Evolutionary conservation across 2,113 vertebrate species (phyloP), one percentile per base, ranked within the genome.

Genomic region (Phaethon lepturus): DNA sequence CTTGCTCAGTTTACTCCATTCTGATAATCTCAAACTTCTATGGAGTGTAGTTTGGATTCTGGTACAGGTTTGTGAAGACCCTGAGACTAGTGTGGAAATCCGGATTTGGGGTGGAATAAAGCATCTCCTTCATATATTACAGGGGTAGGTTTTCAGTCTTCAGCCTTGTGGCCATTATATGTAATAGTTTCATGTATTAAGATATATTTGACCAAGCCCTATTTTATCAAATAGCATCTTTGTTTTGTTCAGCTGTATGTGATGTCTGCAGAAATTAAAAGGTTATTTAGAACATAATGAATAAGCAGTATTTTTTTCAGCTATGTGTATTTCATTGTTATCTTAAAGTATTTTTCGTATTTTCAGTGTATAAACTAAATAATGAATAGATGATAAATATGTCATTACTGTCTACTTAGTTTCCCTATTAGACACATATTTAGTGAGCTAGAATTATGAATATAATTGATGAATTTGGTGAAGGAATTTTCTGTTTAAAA

Each of bases 31-130:
- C 62, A 98, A 98, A 97, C 98, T 99, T 89, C 98, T 99, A 5
- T 99, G 99, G 99, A 99, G 98, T 38, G 47, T 98, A 2, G 97
- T 98, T 71, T 99, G 99, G 99, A 98, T 99, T 81, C 98, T 99
- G 91, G 99, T 99, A 23, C 99, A 99, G 97, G 96, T 99, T 66
- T 99, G 99, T 13, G 98, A 99, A 97, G 99, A 99, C 50, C 98
- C 98, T 0, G 98, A 99, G 76, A 98, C 98, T 95, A 98, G 98
- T 40, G 92, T 95, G 7, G 99, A 99, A 98, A 99, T 99, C 47
- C 95, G 97, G 23, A 98, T 98, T 53, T 99, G 99, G 99, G 99
- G 99, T 7, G 99, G 99, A n/a, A 98, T 99, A 94, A 99, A 98
- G 95, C 99, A 99, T 71, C 98, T 99, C 25, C 98, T 99, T 72